phyloP scores from a whole-genome alignment of 2,113 vertebrate genomes.

The Lycocorax pyrrhopterus region DNA sequence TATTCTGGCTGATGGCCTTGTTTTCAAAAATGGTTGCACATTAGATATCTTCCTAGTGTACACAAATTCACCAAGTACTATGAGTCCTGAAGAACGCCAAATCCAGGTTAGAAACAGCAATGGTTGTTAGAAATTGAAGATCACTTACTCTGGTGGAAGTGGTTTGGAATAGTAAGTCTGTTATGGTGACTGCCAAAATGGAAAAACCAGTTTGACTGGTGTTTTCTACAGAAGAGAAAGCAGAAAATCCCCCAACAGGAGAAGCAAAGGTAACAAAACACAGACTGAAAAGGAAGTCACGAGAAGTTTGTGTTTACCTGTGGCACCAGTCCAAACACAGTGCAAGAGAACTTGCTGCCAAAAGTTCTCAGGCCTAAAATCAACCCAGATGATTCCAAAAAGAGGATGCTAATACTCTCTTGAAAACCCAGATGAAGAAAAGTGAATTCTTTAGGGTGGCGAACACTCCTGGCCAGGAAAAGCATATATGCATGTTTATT shows the following conservation, averaged over 20 bases:
- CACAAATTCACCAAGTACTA: background rate
- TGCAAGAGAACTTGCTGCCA: background rate
- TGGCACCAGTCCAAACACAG: background rate
- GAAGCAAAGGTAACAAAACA: conserved; percentile 24
- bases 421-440: background rate
- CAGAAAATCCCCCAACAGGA: conserved; percentile 26
- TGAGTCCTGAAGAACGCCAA: background rate
- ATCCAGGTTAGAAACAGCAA: background rate
- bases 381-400: background rate
- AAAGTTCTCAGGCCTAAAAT: background rate
- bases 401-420: background rate
- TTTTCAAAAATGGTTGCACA: background rate
- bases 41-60: background rate
- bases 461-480: background rate
- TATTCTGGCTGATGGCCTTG: background rate
- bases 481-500: background rate
- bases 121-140: background rate
- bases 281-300: background rate
- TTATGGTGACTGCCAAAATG: background rate
- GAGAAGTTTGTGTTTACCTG: conserved; percentile 16
- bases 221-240: conserved; percentile 8
- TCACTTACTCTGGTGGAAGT: background rate
- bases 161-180: background rate
- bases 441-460: background rate
- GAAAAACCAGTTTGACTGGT: conserved; percentile 47